Base-by-base conservation (phyloP, 2,113 vertebrate species). In the Bambusicola thoracicus region DNA sequence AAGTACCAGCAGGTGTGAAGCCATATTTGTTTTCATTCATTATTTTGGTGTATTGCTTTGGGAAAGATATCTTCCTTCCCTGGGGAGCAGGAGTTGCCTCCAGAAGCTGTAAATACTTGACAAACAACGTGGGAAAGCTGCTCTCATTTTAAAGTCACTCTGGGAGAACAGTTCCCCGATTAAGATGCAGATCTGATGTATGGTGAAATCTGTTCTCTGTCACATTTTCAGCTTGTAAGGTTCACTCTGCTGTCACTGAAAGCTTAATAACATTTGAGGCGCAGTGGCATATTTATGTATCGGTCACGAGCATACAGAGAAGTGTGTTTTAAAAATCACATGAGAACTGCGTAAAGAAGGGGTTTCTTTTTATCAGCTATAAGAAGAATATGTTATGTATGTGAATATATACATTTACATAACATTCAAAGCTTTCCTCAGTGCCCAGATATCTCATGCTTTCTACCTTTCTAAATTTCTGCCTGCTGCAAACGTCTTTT, bases 141-240 rank as follows among this genome's bases (percentile, higher is more conserved):
- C 49, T 93, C 32, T 81, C 7, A 11, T 77, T 34, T 66, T 77
- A 27, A 81, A 94, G 49, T 65, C 53, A 51, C 34, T 70, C 46
- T 67, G 69, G 65, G 72, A 93, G 68, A 83, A 85, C 72, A 19
- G 83, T 41, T 92, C 55, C 51, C 67, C 76, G 58, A 87, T 92
- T 89, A 67, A 93, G 70, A 87, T 75, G 87, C 85, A 87, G 83
- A 51, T 68, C 51, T 85, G 65, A 72, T 18, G 51, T 72, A 85
- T 49, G 46, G 80, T 22, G 74, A 93, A 95, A 92, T 92, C 91
- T 93, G 79, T 67, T 94, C 70, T 53, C 48, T 89, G 91, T 91
- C 85, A 88, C 63, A 61, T 90, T 90, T 85, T 69, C 85, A 75
- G 66, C 73, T 44, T 38, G 36, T 30, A 36, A 85, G 36, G 85